Conservation (phyloP, 1,140 invertebrate species). For the Pomacea maculata region DNA sequence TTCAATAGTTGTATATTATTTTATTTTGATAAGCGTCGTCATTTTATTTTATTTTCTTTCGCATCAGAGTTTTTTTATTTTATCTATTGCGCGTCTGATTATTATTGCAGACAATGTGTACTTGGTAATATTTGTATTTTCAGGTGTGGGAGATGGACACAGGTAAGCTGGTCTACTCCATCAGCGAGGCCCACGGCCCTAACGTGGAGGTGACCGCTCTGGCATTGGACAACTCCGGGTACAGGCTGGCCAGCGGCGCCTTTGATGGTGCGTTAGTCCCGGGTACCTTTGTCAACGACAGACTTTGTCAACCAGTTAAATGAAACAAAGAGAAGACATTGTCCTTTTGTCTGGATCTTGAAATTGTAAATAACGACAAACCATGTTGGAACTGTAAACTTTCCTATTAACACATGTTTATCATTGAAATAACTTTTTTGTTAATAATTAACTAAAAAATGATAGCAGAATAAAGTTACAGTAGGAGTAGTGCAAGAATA, state of each 20-base stretch:
- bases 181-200: constrained; percentile 55
- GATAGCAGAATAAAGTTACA: not conserved
- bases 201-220: constrained; percentile 57
- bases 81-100: too few relatives aligned
- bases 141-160: constrained; percentile 63
- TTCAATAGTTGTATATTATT: not conserved
- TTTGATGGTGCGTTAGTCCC: constrained; percentile 45
- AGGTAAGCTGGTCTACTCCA: constrained; percentile 58
- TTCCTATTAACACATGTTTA: too few relatives aligned
- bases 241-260: constrained; percentile 60
- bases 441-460: not conserved
- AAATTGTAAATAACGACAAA: too few relatives aligned
- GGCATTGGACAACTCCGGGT: constrained; percentile 58
- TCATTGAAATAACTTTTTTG: not conserved
- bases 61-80: too few relatives aligned
- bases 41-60: not conserved
- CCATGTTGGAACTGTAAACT: too few relatives aligned
- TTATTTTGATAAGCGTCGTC: not conserved
- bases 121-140: not conserved
- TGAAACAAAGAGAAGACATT: too few relatives aligned
- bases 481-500: not conserved
- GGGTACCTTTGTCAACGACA: too few relatives aligned
- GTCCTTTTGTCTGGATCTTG: too few relatives aligned
- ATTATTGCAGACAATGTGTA: not conserved
- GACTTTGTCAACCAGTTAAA: too few relatives aligned